phyloP scores from a whole-genome alignment of 1,140 invertebrate species.

The Thrips palmi region DNA sequence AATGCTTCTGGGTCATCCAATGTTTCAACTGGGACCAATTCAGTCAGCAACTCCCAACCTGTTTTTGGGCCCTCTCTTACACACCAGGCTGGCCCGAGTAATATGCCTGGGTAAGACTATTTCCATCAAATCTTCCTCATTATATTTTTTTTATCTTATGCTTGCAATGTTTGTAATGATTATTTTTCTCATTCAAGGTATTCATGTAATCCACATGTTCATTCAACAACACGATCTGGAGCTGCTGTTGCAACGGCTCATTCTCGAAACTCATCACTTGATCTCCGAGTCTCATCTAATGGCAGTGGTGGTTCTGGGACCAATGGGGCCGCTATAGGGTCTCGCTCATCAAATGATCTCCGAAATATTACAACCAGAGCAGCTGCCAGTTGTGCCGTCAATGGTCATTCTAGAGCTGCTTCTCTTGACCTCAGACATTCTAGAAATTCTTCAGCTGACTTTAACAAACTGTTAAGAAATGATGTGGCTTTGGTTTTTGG shows the following conservation, averaged over 20 bases:
- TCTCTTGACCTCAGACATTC: constrained; percentile 65
- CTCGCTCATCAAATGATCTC: constrained; percentile 25
- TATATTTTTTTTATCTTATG: too few species aligned
- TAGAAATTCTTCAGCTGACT: constrained; percentile 55
- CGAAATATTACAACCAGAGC: constrained; percentile 13
- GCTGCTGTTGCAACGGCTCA: too few species aligned
- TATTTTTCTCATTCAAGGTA: too few species aligned
- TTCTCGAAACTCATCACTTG: constrained; percentile 61
- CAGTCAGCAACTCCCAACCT: too few species aligned
- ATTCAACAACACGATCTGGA: too few species aligned
- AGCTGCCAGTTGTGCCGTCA: constrained; percentile 18
- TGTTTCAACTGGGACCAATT: too few species aligned
- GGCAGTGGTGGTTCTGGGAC: constrained; percentile 24
- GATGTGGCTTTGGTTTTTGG: constrained; percentile 49
- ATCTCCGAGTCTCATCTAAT: constrained; percentile 39
- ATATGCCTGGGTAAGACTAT: too few species aligned
- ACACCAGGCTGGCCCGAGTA: too few species aligned
- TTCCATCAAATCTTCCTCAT: too few species aligned
- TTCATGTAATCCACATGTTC: background rate
- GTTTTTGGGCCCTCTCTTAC: too few species aligned
- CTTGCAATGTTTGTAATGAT: too few species aligned
- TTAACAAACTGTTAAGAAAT: constrained; percentile 53
- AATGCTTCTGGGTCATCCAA: too few species aligned
- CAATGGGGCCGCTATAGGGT: constrained; percentile 10
- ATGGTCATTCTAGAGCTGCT: constrained; percentile 59